Evolutionary conservation across 2,888 invertebrate species (phyloP), one percentile per base, ranked within the genome.

Genomic region (Dorcus hopei): DNA sequence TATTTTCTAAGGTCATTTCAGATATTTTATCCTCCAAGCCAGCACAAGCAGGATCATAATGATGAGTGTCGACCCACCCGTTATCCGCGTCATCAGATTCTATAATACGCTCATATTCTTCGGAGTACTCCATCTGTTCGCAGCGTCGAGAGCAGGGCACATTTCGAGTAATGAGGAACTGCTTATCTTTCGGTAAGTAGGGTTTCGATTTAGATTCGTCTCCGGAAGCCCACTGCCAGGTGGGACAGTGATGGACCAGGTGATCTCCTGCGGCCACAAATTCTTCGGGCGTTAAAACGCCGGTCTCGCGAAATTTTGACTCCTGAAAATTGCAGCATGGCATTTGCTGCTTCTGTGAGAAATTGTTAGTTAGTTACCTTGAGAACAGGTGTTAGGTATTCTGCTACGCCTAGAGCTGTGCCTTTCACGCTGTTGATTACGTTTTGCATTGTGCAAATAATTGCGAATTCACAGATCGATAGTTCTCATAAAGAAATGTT

Each of bases 251-350:
- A 79, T 99, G 97, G 0, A 98, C 97, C 56, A 99, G 80, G 79
- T 99, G 98, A 74, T 99, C 98, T 1, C 99, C 99, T 16, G 99
- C 98, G 3, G 92, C 95, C 3, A 99, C 94, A 84, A 98, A 99
- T 82, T 98, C 99, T 77, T 97, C 97, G 1, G 98, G 98, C n/a
- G 97, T 99, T 33, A 99, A 77, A 2, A 98, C 97, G 38, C 98
- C 98, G 9, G 97, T 98, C 79, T 98, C 97, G 68, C 91, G 89
- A 78, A 97, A 98, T 79, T 95, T 97, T 4, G 97, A 97, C 79
- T 96, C 95, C 96, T 97, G 69, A 26, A 54, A 58, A n/a, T 14
- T 4, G 60, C 19, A n/a, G n/a, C 19, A 9, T 43, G 33, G 49
- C 38, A 45, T 26, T 4, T 33, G 26, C 26, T 33, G 26, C 26